Evolutionary conservation across 2,888 invertebrate species (phyloP), one percentile per base, ranked within the genome.

Genomic region (Megastigmus dorsalis): DNA sequence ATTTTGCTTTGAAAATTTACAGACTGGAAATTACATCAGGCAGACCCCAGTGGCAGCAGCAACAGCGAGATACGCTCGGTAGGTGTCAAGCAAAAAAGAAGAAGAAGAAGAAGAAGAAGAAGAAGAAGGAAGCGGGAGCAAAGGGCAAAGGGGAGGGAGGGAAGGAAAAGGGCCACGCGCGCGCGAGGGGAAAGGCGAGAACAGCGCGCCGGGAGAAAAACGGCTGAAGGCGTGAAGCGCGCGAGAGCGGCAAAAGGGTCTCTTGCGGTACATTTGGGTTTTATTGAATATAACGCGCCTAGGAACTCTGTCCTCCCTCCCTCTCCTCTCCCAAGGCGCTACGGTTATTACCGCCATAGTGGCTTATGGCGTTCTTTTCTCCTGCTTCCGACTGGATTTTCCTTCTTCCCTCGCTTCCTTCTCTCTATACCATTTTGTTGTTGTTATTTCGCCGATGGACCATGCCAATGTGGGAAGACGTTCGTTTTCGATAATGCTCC

Each of bases 191-290:
- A 45, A 45, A 45, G 9, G 18, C 15, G 45, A 3, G 3, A n/a
- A n/a, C n/a, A 45, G 30, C 26, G n/a, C 45, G 57, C 10, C 38
- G n/a, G 13, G 13, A 55, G 20, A 63, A 45, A 38, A 55, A 45
- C 43, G 43, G 18, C n/a, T n/a, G n/a, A n/a, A n/a, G n/a, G n/a
- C n/a, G n/a, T n/a, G n/a, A n/a, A n/a, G n/a, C n/a, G n/a, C n/a
- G n/a, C n/a, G n/a, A n/a, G n/a, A n/a, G 52, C 33, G 28, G 28
- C n/a, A 65, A 83, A 81, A 79, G 78, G 79, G 81, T 81, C 82
- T 83, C 82, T 82, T 77, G 80, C 82, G 82, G 82, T 82, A 84
- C 82, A 83, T 84, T 84, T 83, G 81, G 83, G 77, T 83, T 84
- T 84, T 83, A 84, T 84, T 82, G 83, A 84, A 84, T 83, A 82